phyloP scores from a whole-genome alignment of 1,140 invertebrate species.

The Musca vetustissima region DNA sequence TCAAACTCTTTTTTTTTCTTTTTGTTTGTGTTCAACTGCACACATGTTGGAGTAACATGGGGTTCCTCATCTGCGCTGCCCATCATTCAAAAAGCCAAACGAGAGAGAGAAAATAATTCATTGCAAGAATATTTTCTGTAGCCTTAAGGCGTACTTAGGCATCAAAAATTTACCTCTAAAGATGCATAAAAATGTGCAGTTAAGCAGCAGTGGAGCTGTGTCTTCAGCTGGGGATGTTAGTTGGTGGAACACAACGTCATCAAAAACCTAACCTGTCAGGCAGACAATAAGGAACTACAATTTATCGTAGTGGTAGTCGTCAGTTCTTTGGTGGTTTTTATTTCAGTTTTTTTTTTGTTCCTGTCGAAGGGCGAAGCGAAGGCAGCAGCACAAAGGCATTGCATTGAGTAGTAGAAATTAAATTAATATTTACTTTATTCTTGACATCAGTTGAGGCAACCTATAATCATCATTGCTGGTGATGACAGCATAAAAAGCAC shows the following conservation, averaged over 20 bases:
- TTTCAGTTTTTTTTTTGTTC: background rate
- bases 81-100: too few species aligned
- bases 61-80: too few species aligned
- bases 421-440: slow-evolving; percentile 56
- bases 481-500: slow-evolving; percentile 55
- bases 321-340: background rate
- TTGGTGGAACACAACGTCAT: background rate
- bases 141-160: too few species aligned
- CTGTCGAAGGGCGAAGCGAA: background rate
- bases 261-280: background rate
- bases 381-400: too few species aligned
- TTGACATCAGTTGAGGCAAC: slow-evolving; percentile 37
- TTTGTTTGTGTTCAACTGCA: too few species aligned
- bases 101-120: too few species aligned
- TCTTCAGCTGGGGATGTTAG: too few species aligned
- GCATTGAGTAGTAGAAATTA: slow-evolving; percentile 33
- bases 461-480: slow-evolving; percentile 55
- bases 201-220: background rate
- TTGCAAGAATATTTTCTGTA: too few species aligned
- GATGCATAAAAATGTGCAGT: background rate
- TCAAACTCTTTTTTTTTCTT: too few species aligned
- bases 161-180: too few species aligned
- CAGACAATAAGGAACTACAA: slow-evolving; percentile 11
- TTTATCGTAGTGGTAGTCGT: too few species aligned
- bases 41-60: too few species aligned